Evolutionary conservation across 2,888 invertebrate species (phyloP), one percentile per base, ranked within the genome.

Genomic region (Drosophila barbarae): DNA sequence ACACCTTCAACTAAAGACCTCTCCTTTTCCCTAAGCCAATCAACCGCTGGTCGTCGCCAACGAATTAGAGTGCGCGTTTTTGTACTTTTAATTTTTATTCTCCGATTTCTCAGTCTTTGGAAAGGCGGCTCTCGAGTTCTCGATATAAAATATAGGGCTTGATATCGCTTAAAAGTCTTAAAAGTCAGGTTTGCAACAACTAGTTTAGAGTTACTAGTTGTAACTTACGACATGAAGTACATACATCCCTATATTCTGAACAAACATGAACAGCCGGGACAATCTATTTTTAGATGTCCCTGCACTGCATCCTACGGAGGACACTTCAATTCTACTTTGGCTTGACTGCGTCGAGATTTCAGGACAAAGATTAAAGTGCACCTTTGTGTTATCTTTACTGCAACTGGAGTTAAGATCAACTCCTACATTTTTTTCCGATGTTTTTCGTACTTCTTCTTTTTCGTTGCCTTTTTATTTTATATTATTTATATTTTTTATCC

Each of bases 321-420:
- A 68, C 76, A 73, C 79, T 84, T 85, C 84, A 85, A 80, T 84
- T 84, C 75, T 69, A 73, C 73, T 71, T 76, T 84, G 63, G 68
- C 73, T 52, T 63, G 65, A 49, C 65, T 63, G 53, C 71, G 53
- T 53, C 44, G 82, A 84, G 81, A 82, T 82, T 82, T 85, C 73
- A 74, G 83, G 73, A 73, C 69, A 83, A 69, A 85, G 81, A 82
- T 82, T 86, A 82, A 86, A 82, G 86, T 86, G 86, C 81, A 86
- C 86, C 86, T 83, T 72, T 74, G 65, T 82, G 85, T 82, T 85
- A 82, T 82, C 86, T 85, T 69, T 84, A 64, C 67, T 46, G 30
- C 13, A 30, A 59, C 71, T 56, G 63, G 75, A 84, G 81, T 84
- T 61, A 77, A 68, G 67, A 69, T 84, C 76, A 63, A 72, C 75